Evolutionary conservation across 2,113 vertebrate genomes (phyloP).

Genomic region (Dasyprocta punctata): DNA sequence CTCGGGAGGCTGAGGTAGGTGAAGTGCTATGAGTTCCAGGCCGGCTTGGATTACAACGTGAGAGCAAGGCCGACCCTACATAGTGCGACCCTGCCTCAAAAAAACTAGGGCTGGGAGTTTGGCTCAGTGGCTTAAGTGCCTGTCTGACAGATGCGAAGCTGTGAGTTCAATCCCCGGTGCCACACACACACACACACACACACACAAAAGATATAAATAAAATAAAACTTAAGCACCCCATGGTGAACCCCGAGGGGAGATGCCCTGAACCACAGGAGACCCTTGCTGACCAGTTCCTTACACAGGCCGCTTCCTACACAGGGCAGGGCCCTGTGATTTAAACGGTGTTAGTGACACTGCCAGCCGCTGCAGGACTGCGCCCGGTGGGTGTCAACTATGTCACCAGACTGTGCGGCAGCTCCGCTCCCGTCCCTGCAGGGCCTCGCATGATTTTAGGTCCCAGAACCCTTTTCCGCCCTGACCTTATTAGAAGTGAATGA

Average conservation of each 20-base stretch:
- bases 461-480: background rate
- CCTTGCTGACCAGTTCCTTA: background rate
- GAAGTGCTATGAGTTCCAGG: too few relatives aligned
- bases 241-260: background rate
- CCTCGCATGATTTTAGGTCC: background rate
- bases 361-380: too few relatives aligned
- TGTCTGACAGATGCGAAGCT: too few relatives aligned
- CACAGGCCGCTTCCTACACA: background rate
- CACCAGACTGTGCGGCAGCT: background rate
- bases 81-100: too few relatives aligned
- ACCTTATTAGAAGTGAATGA: background rate
- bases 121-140: too few relatives aligned
- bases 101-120: too few relatives aligned
- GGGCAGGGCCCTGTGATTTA: background rate
- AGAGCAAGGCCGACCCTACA: too few relatives aligned
- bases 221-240: background rate
- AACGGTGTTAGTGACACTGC: background rate
- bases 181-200: too few relatives aligned
- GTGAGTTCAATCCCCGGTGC: too few relatives aligned
- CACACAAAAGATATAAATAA: background rate
- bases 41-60: too few relatives aligned
- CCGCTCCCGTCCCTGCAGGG: fast-evolving
- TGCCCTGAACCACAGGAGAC: background rate
- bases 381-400: fast-evolving
- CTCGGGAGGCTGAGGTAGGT: too few relatives aligned